A percentile compares a stretch with the other conserved stretches of the same genome.
Evolutionary conservation across 1,140 invertebrate species (phyloP).

Genomic region (Ostrea edulis): DNA sequence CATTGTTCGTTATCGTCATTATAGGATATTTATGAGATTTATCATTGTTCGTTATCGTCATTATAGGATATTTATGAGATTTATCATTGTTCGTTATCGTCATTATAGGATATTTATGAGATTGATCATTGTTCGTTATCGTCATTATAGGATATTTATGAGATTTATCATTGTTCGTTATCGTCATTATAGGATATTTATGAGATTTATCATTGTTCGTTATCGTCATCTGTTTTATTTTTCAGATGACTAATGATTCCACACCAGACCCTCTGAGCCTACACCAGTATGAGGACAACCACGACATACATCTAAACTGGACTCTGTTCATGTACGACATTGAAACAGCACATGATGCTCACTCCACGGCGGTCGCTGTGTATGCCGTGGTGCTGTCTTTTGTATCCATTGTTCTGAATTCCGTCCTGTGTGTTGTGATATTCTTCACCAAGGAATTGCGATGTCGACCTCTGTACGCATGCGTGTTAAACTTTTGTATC

Average conservation of each 20-base stretch:
- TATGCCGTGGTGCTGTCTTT: not conserved
- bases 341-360: not conserved
- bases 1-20: too few relatives aligned
- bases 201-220: too few relatives aligned
- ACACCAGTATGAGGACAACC: not conserved
- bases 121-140: too few relatives aligned
- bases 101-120: too few relatives aligned
- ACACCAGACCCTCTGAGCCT: not conserved
- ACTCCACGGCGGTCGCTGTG: not conserved
- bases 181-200: too few relatives aligned
- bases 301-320: not conserved
- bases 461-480: not conserved
- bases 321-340: not conserved
- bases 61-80: too few relatives aligned
- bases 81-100: too few relatives aligned
- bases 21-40: too few relatives aligned
- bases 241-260: not conserved
- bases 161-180: too few relatives aligned
- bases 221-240: not conserved
- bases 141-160: too few relatives aligned
- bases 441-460: not conserved
- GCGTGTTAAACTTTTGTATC: slow-evolving; percentile 21
- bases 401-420: not conserved
- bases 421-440: not conserved
- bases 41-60: too few relatives aligned